These are phyloP conservation scores for Poecilia velifera DNA, from an alignment of 2,797 vertebrate genomes.

Conservation along the genomic window DNA sequence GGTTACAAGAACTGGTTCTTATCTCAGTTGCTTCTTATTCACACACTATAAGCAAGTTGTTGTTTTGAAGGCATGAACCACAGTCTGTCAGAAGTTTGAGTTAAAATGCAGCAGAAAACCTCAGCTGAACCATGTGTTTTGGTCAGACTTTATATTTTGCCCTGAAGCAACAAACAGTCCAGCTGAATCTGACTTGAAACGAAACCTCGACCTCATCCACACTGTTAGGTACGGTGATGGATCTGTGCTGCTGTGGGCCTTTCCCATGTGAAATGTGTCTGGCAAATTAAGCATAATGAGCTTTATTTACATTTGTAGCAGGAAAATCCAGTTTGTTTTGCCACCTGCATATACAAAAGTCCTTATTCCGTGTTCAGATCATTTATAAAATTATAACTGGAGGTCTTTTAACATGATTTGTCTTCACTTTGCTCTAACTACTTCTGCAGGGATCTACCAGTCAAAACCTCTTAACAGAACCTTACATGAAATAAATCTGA, in stretches of 20 bases:
- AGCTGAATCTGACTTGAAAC: neutral
- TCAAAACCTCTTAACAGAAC: neutral
- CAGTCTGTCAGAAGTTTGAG: neutral
- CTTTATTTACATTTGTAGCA: neutral
- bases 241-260: neutral
- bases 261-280: neutral
- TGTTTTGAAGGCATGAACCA: neutral
- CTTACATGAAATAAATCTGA: slow-evolving; percentile 3
- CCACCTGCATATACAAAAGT: neutral
- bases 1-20: neutral
- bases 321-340: neutral
- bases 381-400: neutral
- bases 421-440: neutral
- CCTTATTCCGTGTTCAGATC: neutral
- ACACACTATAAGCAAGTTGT: neutral
- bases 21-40: neutral
- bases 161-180: neutral
- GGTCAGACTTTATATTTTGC: neutral
- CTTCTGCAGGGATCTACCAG: neutral
- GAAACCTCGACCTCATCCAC: neutral
- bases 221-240: neutral
- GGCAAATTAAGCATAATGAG: neutral
- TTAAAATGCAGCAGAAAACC: neutral
- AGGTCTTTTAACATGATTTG: neutral
- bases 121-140: neutral